Percentiles rank a stretch among this genome's conserved stretches.
These are phyloP conservation scores for Chiloscyllium punctatum DNA, from an alignment of 2,797 vertebrate species.

Conservation along the genomic window DNA sequence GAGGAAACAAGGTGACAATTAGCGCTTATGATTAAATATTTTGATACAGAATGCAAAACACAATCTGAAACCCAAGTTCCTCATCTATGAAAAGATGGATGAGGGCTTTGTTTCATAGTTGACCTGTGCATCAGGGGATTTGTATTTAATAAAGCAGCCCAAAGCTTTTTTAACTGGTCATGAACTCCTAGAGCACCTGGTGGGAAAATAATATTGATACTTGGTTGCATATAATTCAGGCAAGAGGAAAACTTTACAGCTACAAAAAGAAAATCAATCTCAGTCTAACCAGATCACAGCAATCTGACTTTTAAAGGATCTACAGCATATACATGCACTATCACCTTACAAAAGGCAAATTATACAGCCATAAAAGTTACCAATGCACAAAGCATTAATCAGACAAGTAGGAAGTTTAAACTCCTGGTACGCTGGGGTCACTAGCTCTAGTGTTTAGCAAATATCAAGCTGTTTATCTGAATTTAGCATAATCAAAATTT, in stretches of 20 bases:
- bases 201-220: neutral
- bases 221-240: neutral
- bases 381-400: neutral
- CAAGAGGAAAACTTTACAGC: neutral
- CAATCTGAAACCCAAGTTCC: neutral
- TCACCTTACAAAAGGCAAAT: neutral
- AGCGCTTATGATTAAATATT: neutral
- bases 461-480: neutral
- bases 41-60: neutral
- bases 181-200: neutral
- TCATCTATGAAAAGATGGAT: neutral
- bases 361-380: neutral
- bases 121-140: neutral
- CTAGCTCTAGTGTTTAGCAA: neutral
- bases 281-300: neutral
- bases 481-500: neutral
- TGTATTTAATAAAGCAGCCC: neutral
- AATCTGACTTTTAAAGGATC: neutral
- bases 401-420: neutral
- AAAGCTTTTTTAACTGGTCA: neutral
- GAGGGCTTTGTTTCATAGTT: neutral
- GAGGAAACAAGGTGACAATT: neutral
- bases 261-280: neutral
- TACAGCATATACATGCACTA: no score
- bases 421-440: neutral